Conservation (phyloP, 2,113 vertebrate genomes). For the Oceanodroma tethys region DNA sequence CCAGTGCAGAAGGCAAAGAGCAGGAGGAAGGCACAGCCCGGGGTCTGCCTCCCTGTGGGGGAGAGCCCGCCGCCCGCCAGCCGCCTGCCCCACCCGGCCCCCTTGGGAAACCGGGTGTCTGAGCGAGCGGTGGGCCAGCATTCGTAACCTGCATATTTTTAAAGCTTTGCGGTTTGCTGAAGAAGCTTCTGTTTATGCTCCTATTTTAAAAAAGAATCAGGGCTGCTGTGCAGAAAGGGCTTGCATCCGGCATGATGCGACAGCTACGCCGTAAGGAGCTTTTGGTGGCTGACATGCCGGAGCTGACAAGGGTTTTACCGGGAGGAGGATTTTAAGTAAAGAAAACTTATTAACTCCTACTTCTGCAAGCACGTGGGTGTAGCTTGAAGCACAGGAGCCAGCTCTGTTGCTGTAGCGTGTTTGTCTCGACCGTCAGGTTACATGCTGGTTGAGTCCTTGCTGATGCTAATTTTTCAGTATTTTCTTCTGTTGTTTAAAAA, state of each 20-base stretch:
- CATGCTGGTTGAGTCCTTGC: background rate
- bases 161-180: background rate
- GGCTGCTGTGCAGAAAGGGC: background rate
- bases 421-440: background rate
- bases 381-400: background rate
- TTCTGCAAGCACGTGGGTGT: rapidly evolving
- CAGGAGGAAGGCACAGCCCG: background rate
- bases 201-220: background rate
- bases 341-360: background rate
- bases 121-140: background rate
- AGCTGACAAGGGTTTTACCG: background rate
- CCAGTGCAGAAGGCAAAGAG: background rate
- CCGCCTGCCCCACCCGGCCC: rapidly evolving
- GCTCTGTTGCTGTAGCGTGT: background rate
- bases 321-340: background rate
- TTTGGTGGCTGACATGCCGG: background rate
- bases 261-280: background rate
- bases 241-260: background rate
- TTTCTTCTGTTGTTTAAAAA: background rate
- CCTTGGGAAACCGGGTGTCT: background rate
- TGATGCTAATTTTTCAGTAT: background rate
- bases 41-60: background rate
- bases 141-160: background rate
- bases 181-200: background rate
- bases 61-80: background rate